Conservation (phyloP, 2,797 vertebrate species). For the Chelon labrosus region DNA sequence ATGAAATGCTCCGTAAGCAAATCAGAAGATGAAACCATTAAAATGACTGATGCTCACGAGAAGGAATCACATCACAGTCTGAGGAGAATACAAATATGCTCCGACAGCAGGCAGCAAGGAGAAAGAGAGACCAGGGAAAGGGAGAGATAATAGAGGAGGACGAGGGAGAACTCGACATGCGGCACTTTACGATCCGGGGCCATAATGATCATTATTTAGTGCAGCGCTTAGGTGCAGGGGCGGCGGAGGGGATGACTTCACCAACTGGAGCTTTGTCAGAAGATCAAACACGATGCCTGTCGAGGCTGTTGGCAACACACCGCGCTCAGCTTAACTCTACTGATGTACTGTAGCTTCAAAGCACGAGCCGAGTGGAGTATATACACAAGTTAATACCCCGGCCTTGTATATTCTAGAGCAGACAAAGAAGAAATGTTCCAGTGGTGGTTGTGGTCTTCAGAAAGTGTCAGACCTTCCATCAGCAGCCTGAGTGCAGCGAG, state of each 20-base stretch:
- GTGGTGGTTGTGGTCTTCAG: neutral
- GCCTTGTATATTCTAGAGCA: slow-evolving; percentile 25
- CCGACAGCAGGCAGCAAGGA: slow-evolving; percentile 25
- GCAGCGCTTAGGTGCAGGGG: slow-evolving; percentile 63
- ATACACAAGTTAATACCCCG: slow-evolving; percentile 8
- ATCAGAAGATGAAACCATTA: slow-evolving; percentile 28
- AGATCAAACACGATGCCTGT: slow-evolving; percentile 59
- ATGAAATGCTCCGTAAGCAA: slow-evolving; percentile 17
- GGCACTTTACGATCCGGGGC: slow-evolving; percentile 68
- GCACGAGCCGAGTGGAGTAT: slow-evolving; percentile 19
- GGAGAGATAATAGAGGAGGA: slow-evolving; percentile 57
- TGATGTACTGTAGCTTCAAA: slow-evolving; percentile 50
- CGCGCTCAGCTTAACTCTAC: slow-evolving; percentile 23
- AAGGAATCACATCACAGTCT: neutral
- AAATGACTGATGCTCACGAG: slow-evolving; percentile 14
- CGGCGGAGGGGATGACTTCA: slow-evolving; percentile 70
- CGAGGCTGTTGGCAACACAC: slow-evolving; percentile 39
- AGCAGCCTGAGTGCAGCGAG: too few relatives aligned
- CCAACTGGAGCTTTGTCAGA: slow-evolving; percentile 59
- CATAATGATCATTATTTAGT: slow-evolving; percentile 81
- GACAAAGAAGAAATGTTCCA: neutral
- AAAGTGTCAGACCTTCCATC: too few relatives aligned
- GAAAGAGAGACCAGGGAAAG: slow-evolving; percentile 27
- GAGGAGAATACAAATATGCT: slow-evolving; percentile 7
- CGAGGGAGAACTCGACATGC: slow-evolving; percentile 64